phyloP scores from a whole-genome alignment of 1,140 invertebrate species.

The Drosophila miranda region DNA sequence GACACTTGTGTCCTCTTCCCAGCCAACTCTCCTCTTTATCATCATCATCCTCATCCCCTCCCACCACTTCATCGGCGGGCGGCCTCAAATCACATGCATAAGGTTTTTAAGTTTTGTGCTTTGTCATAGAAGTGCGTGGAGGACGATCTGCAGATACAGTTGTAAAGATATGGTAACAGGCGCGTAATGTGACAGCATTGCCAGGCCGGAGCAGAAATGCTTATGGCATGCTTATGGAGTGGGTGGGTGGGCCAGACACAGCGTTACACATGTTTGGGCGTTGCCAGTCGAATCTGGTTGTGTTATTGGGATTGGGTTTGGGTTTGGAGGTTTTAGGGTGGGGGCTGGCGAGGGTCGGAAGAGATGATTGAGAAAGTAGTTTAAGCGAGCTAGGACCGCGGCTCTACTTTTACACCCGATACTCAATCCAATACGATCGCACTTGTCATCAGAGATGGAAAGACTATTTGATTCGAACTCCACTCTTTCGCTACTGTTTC shows the following conservation, averaged over 20 bases:
- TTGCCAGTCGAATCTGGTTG: slow-evolving; percentile 34
- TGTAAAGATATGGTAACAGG: slow-evolving; percentile 79
- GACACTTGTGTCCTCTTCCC: slow-evolving; percentile 54
- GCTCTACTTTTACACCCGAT: too few relatives aligned
- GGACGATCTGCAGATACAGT: slow-evolving; percentile 77
- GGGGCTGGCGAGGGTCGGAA: slow-evolving; percentile 33
- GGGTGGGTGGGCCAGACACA: slow-evolving; percentile 13
- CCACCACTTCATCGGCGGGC: slow-evolving; percentile 18
- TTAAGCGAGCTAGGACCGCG: too few relatives aligned
- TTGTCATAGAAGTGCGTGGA: slow-evolving; percentile 76
- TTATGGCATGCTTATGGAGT: not conserved
- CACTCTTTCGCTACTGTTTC: too few relatives aligned
- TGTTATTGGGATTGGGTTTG: not conserved
- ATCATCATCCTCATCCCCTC: not conserved
- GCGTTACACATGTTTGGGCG: slow-evolving; percentile 72
- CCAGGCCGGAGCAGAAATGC: slow-evolving; percentile 3
- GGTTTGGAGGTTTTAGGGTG: not conserved
- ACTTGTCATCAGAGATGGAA: too few relatives aligned
- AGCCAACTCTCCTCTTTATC: not conserved
- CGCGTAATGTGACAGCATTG: slow-evolving; percentile 75
- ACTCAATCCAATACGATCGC: too few relatives aligned
- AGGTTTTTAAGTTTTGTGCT: slow-evolving; percentile 79
- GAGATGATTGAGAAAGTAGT: not conserved
- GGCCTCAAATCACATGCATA: slow-evolving; percentile 77
- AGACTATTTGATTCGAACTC: not conserved